Conservation (phyloP, 2,888 invertebrate species). For the Euplagia quadripunctaria region DNA sequence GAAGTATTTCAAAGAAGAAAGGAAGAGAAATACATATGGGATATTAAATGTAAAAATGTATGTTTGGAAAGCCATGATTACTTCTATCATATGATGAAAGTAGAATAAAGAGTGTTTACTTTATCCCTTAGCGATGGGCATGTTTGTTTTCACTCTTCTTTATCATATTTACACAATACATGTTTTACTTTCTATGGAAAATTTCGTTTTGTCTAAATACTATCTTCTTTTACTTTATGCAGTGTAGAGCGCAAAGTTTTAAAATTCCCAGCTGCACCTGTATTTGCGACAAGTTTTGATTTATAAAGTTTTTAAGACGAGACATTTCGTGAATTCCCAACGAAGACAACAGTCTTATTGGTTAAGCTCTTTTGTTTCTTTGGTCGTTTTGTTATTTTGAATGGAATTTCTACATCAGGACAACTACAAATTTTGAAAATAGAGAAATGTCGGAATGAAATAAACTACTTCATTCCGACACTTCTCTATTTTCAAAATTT, state of each 20-base stretch:
- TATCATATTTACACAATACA: too few relatives aligned
- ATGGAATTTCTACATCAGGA: too few relatives aligned
- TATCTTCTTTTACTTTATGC: slow-evolving; percentile 27
- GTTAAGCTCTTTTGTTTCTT: slow-evolving; percentile 12
- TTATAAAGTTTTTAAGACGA: slow-evolving; percentile 16
- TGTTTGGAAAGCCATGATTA: background rate
- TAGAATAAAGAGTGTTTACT: background rate
- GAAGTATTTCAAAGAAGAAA: background rate
- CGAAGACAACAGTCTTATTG: slow-evolving; percentile 19
- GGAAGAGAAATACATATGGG: background rate
- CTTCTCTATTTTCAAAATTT: too few relatives aligned
- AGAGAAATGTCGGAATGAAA: too few relatives aligned
- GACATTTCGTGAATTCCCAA: slow-evolving; percentile 5
- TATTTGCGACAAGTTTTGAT: slow-evolving; percentile 23
- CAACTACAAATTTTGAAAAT: too few relatives aligned
- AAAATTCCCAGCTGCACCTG: slow-evolving; percentile 27
- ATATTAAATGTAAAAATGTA: background rate
- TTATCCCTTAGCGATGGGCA: background rate
- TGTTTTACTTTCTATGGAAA: background rate
- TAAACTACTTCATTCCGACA: too few relatives aligned
- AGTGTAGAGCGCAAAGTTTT: slow-evolving; percentile 15
- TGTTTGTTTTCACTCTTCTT: background rate
- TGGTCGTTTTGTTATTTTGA: slow-evolving; percentile 3
- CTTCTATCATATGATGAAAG: too few relatives aligned
- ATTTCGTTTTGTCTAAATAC: background rate